These are phyloP conservation scores for Thryonomys swinderianus DNA, from an alignment of 2,113 vertebrate genomes.

Conservation along the genomic window DNA sequence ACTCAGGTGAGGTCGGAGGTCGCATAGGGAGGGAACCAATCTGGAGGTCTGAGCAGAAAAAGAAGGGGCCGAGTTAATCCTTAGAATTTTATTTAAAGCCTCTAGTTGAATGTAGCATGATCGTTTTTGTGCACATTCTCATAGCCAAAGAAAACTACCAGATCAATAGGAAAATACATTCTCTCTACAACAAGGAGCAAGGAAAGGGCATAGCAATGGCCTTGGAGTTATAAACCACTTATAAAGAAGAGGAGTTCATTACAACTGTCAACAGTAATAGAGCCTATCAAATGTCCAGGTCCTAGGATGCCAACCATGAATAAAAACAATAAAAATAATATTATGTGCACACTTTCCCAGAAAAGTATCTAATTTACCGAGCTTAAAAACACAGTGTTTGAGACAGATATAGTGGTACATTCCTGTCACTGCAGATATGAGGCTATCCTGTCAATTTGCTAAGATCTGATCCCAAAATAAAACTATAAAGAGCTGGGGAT, in stretches of 20 bases:
- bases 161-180: neutral
- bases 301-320: neutral
- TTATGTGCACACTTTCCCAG: neutral
- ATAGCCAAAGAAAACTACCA: neutral
- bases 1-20: neutral
- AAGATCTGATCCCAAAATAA: no score
- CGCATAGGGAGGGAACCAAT: neutral
- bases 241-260: neutral
- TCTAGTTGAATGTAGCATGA: neutral
- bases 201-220: neutral
- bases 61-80: neutral
- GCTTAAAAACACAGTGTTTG: neutral
- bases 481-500: neutral
- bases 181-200: neutral
- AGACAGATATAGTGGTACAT: neutral
- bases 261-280: neutral
- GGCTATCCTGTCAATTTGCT: neutral
- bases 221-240: neutral
- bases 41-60: neutral
- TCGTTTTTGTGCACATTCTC: neutral
- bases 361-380: neutral
- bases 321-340: constrained; percentile 21
- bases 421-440: neutral
- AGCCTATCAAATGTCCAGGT: neutral
- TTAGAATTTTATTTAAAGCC: neutral